Percentiles rank a stretch among this genome's conserved stretches.
Conservation (phyloP, 2,888 invertebrate species). For the Sisyra nigra region DNA sequence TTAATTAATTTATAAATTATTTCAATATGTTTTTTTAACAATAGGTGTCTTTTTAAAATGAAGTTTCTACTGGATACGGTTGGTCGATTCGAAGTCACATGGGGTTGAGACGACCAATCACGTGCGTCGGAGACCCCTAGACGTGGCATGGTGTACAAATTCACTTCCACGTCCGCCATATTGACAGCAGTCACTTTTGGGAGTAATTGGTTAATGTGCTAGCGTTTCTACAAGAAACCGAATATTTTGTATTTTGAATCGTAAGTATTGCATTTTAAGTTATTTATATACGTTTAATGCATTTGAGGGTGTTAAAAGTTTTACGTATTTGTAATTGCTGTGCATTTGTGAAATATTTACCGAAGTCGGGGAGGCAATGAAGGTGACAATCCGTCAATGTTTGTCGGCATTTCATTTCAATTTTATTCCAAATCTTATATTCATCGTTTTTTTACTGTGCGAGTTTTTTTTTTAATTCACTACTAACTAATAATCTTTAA, state of each 20-base stretch:
- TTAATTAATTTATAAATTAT: conserved; percentile 4
- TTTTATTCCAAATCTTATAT: not conserved
- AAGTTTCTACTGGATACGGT: not conserved
- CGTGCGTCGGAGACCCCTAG: conserved; percentile 32
- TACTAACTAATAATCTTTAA: not conserved
- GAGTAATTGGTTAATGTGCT: conserved; percentile 53
- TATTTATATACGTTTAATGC: too few species aligned
- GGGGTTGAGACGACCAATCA: conserved; percentile 18
- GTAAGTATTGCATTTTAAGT: conserved; percentile 21
- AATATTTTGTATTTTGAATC: conserved; percentile 29
- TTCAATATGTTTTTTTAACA: conserved; percentile 1
- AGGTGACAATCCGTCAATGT: conserved; percentile 8
- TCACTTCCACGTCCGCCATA: conserved; percentile 69
- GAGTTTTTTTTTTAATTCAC: not conserved
- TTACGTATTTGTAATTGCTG: too few species aligned
- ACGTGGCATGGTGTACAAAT: conserved; percentile 66
- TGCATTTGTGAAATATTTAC: conserved; percentile 1
- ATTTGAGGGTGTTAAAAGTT: too few species aligned
- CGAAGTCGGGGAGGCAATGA: conserved; percentile 5
- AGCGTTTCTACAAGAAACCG: conserved; percentile 42
- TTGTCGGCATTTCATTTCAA: conserved; percentile 6
- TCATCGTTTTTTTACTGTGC: not conserved
- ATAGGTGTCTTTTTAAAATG: conserved; percentile 1
- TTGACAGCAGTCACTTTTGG: conserved; percentile 60
- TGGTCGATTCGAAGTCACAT: conserved; percentile 11